phyloP scores from a whole-genome alignment of 2,888 invertebrate genomes.

The Shargacucullia verbasci region DNA sequence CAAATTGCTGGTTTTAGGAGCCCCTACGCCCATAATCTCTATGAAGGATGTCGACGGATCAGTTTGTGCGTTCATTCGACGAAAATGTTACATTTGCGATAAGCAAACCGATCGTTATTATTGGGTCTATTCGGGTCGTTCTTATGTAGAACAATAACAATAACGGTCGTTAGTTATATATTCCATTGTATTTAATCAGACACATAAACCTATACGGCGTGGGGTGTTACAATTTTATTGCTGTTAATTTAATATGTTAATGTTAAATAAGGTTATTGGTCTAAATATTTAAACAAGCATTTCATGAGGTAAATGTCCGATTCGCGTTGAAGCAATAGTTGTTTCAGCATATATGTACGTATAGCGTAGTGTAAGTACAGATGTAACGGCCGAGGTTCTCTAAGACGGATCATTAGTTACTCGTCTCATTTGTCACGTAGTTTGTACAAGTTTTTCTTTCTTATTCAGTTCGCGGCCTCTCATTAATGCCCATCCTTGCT shows the following conservation, averaged over 20 bases:
- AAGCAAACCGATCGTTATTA: constrained; percentile 35
- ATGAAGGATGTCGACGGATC: constrained; percentile 42
- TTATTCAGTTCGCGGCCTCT: constrained; percentile 56
- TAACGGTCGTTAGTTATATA: constrained; percentile 32
- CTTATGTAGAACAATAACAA: constrained; percentile 31
- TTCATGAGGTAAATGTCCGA: background rate
- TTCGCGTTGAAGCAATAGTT: background rate
- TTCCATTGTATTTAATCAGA: constrained; percentile 19
- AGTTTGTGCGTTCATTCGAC: constrained; percentile 36
- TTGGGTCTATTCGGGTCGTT: constrained; percentile 19
- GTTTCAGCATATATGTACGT: constrained; percentile 1
- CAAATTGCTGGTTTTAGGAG: constrained; percentile 47
- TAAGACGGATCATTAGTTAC: constrained; percentile 40
- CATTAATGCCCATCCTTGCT: constrained; percentile 61
- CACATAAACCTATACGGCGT: constrained; percentile 1
- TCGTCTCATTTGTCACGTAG: constrained; percentile 60
- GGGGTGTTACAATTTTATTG: constrained; percentile 23
- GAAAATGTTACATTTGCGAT: constrained; percentile 21
- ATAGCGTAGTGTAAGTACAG: constrained; percentile 10
- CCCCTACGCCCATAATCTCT: constrained; percentile 36
- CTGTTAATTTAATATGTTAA: constrained; percentile 17
- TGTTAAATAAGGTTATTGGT: constrained; percentile 12
- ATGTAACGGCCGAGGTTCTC: constrained; percentile 20
- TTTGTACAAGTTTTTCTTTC: constrained; percentile 60
- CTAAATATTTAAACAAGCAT: constrained; percentile 5